These are phyloP conservation scores for Campylorhamphus procurvoides DNA, from an alignment of 2,113 vertebrate species.

Conservation along the genomic window DNA sequence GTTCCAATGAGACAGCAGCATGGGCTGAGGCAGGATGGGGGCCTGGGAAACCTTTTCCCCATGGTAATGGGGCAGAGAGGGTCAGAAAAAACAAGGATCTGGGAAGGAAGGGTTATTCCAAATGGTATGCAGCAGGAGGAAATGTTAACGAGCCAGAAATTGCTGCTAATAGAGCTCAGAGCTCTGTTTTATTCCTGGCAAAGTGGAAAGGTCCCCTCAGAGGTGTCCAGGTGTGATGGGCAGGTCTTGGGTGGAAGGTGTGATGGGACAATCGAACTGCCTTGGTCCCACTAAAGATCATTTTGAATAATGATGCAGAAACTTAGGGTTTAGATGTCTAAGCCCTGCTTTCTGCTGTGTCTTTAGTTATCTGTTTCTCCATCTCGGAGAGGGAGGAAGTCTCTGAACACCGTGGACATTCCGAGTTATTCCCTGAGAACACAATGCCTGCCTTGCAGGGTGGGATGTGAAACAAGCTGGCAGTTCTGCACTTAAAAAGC, in stretches of 20 bases:
- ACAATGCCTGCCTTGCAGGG: not conserved
- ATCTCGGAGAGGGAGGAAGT: not conserved
- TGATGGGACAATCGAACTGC: not conserved
- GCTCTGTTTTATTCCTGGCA: not conserved
- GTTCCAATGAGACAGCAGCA: not conserved
- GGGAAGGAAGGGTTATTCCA: not conserved
- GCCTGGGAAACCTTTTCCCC: not conserved
- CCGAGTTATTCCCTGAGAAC: not conserved
- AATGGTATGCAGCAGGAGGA: not conserved
- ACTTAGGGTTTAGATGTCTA: not conserved
- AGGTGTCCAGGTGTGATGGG: not conserved
- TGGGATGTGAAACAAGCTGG: accelerated
- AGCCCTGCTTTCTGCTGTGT: not conserved
- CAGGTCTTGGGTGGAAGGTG: not conserved
- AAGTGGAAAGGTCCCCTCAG: not conserved
- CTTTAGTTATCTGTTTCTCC: not conserved
- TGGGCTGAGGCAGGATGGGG: not conserved
- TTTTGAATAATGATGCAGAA: not conserved
- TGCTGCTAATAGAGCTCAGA: not conserved
- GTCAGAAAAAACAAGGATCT: not conserved
- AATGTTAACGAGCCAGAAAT: not conserved
- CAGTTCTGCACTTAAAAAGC: not conserved
- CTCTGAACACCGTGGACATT: not conserved
- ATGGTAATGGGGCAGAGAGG: not conserved
- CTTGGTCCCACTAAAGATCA: not conserved